phyloP scores from a whole-genome alignment of 1,140 invertebrate species.

The Portunus trituberculatus region DNA sequence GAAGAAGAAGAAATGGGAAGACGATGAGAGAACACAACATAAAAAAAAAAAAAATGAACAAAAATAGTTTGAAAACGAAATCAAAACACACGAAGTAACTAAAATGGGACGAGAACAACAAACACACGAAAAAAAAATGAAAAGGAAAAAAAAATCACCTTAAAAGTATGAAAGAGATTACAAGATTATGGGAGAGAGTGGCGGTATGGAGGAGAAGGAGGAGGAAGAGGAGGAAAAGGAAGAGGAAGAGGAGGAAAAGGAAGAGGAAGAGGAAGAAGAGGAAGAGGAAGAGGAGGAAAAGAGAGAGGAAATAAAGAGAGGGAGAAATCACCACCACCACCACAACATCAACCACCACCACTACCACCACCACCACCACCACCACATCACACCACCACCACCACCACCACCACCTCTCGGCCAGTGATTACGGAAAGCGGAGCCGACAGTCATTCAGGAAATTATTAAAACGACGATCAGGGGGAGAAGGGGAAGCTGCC shows the following conservation, averaged over 20 bases:
- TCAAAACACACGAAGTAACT: no score
- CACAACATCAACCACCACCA: background rate
- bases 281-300: background rate
- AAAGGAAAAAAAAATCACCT: no score
- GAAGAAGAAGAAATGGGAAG: no score
- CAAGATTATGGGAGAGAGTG: no score
- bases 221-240: background rate
- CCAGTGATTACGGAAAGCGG: conserved; percentile 29
- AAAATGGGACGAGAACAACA: no score
- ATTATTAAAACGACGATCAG: conserved; percentile 36
- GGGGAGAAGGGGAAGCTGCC: conserved; percentile 25
- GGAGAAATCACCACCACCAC: background rate
- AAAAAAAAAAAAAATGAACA: no score
- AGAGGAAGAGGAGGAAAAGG: background rate
- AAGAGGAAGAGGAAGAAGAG: background rate
- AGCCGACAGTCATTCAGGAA: conserved; percentile 33
- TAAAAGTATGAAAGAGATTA: no score
- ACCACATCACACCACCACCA: conserved; percentile 29
- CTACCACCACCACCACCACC: background rate
- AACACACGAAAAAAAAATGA: no score
- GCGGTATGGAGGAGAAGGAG: background rate
- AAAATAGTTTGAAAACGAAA: no score
- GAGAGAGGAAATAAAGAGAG: background rate
- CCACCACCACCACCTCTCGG: conserved; percentile 31
- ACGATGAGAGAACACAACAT: no score